Percentiles rank a stretch among this genome's conserved stretches.
Evolutionary conservation across 2,888 invertebrate species (phyloP).

Genomic region (Caenorhabditis wallacei): DNA sequence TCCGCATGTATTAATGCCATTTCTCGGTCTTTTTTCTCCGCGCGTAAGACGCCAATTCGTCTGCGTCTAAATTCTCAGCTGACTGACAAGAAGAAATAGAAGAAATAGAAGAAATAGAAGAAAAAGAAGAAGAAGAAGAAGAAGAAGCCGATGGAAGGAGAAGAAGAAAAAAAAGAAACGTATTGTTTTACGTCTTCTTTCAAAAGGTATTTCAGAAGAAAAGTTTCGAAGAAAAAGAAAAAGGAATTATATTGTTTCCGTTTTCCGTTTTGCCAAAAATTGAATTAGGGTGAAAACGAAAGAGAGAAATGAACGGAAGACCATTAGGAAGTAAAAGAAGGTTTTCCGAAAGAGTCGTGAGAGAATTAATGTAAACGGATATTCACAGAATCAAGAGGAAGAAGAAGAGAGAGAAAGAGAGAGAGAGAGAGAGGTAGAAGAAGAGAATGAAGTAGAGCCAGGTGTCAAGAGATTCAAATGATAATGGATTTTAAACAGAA

Average conservation of each 20-base stretch:
- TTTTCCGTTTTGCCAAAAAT: conserved; percentile 23
- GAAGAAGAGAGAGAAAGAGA: background rate
- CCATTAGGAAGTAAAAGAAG: conserved; percentile 15
- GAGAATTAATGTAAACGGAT: conserved; percentile 37
- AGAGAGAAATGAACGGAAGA: conserved; percentile 29
- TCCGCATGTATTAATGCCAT: conserved; percentile 53
- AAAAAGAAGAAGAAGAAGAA: background rate
- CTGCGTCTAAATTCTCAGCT: conserved; percentile 42
- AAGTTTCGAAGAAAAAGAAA: background rate
- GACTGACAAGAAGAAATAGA: conserved; percentile 45
- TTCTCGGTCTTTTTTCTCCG: background rate
- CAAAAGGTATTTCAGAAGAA: conserved; percentile 24
- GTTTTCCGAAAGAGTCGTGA: conserved; percentile 50
- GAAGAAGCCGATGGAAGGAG: too few relatives aligned
- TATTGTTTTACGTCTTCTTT: conserved; percentile 21
- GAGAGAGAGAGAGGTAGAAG: background rate
- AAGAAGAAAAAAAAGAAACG: conserved; percentile 18
- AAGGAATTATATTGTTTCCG: conserved; percentile 11
- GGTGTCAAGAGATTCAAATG: conserved; percentile 18
- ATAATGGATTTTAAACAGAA: conserved; percentile 28
- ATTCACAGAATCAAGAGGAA: conserved; percentile 16
- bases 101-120: background rate
- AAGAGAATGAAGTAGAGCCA: conserved; percentile 14
- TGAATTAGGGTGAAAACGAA: conserved; percentile 29
- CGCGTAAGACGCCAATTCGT: conserved; percentile 21